These are phyloP conservation scores for Aproaerema taeniolella DNA, from an alignment of 2,888 invertebrate species.

Conservation along the genomic window DNA sequence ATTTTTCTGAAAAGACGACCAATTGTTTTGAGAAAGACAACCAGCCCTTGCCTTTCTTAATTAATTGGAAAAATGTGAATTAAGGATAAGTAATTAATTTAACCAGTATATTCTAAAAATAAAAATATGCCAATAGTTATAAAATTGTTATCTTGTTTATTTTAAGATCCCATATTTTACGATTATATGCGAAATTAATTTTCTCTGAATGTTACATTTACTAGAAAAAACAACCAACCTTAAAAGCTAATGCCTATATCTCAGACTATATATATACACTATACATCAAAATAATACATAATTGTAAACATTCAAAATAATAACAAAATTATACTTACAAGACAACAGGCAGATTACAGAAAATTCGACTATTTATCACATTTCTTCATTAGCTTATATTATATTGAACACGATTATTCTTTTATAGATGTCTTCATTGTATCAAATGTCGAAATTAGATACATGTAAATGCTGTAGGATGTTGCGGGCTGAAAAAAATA, in stretches of 20 bases:
- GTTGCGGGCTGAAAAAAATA: conserved; percentile 83
- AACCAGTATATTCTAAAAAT: too few species aligned
- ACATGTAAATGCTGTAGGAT: conserved; percentile 88
- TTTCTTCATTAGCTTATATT: conserved; percentile 4
- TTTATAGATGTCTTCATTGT: neutral
- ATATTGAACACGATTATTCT: too few species aligned
- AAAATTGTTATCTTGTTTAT: conserved; percentile 8
- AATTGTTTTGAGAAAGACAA: conserved; percentile 74
- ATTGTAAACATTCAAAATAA: conserved; percentile 20
- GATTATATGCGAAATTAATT: too few species aligned
- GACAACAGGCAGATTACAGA: conserved; percentile 1
- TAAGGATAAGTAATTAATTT: too few species aligned
- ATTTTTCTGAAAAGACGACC: too few species aligned
- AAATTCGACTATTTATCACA: conserved; percentile 3
- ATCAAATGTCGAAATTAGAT: conserved; percentile 84
- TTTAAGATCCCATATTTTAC: conserved; percentile 16
- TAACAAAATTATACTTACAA: conserved; percentile 10
- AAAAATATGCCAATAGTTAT: conserved; percentile 1
- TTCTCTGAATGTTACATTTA: too few species aligned
- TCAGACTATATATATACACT: too few species aligned
- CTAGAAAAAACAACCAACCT: too few species aligned
- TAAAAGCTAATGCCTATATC: too few species aligned
- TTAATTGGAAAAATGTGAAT: conserved; percentile 38
- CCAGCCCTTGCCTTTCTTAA: conserved; percentile 66
- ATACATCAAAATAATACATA: conserved; percentile 23